phyloP scores from a whole-genome alignment of 2,888 invertebrate species.

The Biston stratarius region DNA sequence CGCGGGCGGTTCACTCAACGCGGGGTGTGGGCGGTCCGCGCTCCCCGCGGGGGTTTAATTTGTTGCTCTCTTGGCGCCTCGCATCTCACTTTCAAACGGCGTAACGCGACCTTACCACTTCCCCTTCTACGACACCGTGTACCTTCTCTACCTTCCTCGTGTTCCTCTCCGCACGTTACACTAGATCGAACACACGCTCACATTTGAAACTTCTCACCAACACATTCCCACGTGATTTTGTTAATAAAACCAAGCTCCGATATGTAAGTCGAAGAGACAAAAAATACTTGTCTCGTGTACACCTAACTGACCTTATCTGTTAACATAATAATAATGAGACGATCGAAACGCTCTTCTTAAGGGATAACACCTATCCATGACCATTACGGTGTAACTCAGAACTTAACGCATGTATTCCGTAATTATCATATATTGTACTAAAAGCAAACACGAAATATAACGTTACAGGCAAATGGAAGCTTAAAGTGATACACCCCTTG shows the following conservation, averaged over 20 bases:
- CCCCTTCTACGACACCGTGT: constrained; percentile 70
- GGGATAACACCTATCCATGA: too few relatives aligned
- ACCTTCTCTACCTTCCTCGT: constrained; percentile 56
- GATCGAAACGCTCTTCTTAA: too few relatives aligned
- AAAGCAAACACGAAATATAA: constrained; percentile 3
- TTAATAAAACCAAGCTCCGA: constrained; percentile 16
- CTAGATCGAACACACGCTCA: constrained; percentile 51
- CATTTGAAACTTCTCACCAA: constrained; percentile 15
- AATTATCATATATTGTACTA: background rate
- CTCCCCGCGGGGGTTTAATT: constrained; percentile 84
- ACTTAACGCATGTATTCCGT: background rate
- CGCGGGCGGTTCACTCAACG: constrained; percentile 77
- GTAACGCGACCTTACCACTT: constrained; percentile 83
- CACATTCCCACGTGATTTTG: constrained; percentile 5
- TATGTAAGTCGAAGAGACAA: constrained; percentile 7
- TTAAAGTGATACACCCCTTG: constrained; percentile 26
- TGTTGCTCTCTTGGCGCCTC: constrained; percentile 86
- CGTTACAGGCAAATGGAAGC: constrained; percentile 17
- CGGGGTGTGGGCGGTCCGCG: constrained; percentile 69
- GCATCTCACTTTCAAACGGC: constrained; percentile 85
- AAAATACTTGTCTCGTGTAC: constrained; percentile 2
- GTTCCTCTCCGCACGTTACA: constrained; percentile 58
- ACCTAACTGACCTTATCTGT: constrained; percentile 10
- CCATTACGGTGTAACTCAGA: too few relatives aligned
- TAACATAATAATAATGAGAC: too few relatives aligned